A percentile compares a stretch with the other conserved stretches of the same genome.
phyloP scores from a whole-genome alignment of 1,140 invertebrate genomes.

The Pseudomyrmex cubaensis region DNA sequence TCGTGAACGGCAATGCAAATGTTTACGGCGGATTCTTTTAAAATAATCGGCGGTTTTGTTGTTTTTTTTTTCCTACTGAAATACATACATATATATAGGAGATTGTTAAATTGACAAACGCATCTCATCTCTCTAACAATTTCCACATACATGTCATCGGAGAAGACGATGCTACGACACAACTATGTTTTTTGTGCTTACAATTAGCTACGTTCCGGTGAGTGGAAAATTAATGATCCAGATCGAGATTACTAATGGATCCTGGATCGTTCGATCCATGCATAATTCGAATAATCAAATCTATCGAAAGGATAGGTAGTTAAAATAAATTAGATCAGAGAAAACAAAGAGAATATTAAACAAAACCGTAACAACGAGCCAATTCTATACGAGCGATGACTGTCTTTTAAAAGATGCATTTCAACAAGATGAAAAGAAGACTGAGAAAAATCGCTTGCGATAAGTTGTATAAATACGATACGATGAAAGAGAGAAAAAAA shows the following conservation, averaged over 20 bases:
- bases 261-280: conserved; percentile 63
- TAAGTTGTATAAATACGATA: conserved; percentile 15
- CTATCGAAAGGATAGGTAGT: conserved; percentile 40
- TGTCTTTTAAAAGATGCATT: conserved; percentile 39
- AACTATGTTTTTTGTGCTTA: conserved; percentile 52
- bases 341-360: background rate
- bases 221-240: conserved; percentile 63
- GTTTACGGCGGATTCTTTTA: background rate
- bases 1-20: background rate
- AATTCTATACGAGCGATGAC: conserved; percentile 44
- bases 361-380: conserved; percentile 52
- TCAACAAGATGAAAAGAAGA: no score
- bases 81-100: conserved; percentile 7
- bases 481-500: background rate
- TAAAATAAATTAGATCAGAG: conserved; percentile 53
- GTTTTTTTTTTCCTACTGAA: conserved; percentile 1
- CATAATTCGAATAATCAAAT: conserved; percentile 75
- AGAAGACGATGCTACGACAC: background rate
- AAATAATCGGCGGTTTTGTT: background rate
- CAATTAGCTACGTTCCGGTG: conserved; percentile 25
- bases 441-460: background rate
- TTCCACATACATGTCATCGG: conserved; percentile 26
- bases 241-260: conserved; percentile 64
- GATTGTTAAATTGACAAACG: conserved; percentile 14
- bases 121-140: conserved; percentile 24